Conservation (phyloP, 2,888 invertebrate species). For the Macrosoma leucophasiata region DNA sequence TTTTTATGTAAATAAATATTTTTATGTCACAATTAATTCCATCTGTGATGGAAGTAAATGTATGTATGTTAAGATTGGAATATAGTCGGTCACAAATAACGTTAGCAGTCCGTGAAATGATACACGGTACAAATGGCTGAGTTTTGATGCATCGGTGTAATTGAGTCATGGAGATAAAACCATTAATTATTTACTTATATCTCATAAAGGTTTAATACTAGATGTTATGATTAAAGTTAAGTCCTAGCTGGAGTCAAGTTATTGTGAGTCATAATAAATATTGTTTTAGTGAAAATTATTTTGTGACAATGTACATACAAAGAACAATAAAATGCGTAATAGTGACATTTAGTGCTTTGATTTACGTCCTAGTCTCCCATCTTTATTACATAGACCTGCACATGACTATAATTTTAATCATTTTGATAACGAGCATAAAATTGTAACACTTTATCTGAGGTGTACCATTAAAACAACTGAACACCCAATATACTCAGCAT, state of each 20-base stretch:
- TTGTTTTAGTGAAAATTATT: constrained; percentile 26
- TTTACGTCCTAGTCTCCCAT: background rate
- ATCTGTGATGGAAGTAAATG: constrained; percentile 20
- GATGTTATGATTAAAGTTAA: constrained; percentile 6
- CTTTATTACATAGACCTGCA: background rate
- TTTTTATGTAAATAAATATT: constrained; percentile 27
- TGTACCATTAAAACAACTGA: no score
- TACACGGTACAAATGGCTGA: no score
- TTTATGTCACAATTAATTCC: constrained; percentile 18
- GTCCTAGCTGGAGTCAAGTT: constrained; percentile 14
- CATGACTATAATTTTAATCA: background rate
- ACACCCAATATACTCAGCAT: no score
- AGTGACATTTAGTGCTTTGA: constrained; percentile 1
- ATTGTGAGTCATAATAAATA: constrained; percentile 31
- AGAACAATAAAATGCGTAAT: constrained; percentile 25
- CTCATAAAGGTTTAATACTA: background rate
- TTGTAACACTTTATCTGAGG: no score
- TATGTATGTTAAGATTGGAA: background rate
- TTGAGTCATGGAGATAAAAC: no score
- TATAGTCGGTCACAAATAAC: constrained; percentile 1
- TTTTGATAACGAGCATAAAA: background rate
- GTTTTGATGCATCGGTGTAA: no score
- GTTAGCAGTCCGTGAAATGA: no score
- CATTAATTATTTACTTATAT: no score
- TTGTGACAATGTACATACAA: constrained; percentile 30